Conservation (phyloP, 2,888 invertebrate species). For the Pterostichus madidus region DNA sequence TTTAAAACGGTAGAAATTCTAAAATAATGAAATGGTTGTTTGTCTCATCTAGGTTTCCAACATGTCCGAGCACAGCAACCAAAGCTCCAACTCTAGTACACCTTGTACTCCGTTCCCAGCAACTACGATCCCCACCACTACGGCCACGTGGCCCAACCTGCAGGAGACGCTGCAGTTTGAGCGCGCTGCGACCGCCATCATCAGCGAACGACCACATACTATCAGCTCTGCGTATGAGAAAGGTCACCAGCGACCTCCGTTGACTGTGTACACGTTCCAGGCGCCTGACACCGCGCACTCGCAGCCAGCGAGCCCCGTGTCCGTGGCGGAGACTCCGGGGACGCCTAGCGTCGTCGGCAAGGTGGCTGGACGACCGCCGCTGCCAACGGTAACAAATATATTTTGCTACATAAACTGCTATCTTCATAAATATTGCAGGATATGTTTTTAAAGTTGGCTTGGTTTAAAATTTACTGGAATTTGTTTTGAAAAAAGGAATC, state of each 20-base stretch:
- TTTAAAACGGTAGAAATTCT: no score
- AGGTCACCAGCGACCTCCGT: slow-evolving; percentile 89
- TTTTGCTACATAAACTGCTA: no score
- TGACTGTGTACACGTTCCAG: slow-evolving; percentile 93
- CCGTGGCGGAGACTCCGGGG: slow-evolving; percentile 68
- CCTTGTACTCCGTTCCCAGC: slow-evolving; percentile 77
- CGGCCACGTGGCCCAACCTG: slow-evolving; percentile 89
- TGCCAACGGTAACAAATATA: slow-evolving; percentile 88
- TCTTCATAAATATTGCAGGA: no score
- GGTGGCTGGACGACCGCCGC: slow-evolving; percentile 81
- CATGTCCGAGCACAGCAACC: slow-evolving; percentile 79
- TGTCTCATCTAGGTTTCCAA: slow-evolving; percentile 78
- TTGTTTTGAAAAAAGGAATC: no score
- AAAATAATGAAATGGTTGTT: no score
- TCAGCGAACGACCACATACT: slow-evolving; percentile 93
- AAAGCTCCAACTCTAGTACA: slow-evolving; percentile 77
- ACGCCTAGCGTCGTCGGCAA: slow-evolving; percentile 70
- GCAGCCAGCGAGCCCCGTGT: slow-evolving; percentile 79
- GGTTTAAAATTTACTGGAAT: slow-evolving; percentile 50
- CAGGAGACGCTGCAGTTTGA: slow-evolving; percentile 88
- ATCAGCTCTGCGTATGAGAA: slow-evolving; percentile 94
- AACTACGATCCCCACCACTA: slow-evolving; percentile 77
- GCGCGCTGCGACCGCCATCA: slow-evolving; percentile 85
- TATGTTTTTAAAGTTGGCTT: slow-evolving; percentile 68
- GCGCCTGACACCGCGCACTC: slow-evolving; percentile 84